Base-by-base conservation (phyloP, 2,797 vertebrate genomes). In the Acridotheres tristis region DNA sequence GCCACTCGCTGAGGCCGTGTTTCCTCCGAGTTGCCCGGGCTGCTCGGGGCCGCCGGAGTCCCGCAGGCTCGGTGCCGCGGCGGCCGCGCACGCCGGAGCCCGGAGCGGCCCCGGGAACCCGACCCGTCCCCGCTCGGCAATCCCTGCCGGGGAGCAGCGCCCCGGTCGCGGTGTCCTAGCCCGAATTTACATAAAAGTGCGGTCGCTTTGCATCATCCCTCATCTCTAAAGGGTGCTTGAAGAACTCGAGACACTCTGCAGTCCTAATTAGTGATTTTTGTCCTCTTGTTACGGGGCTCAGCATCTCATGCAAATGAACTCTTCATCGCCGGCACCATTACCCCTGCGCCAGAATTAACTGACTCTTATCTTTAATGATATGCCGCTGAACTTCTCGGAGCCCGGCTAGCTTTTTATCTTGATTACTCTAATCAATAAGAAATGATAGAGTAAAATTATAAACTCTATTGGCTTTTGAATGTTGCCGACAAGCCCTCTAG, bases 221-320 rank as follows among this genome's bases (percentile, higher is more conserved):
- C 97, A 97, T 97, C 97, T 98, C 98, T 93, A 97, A 98, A 98
- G 98, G 96, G 98, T 98, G 97, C 98, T 99, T 97, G 97, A 98
- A 92, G 96, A 98, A 98, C 98, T 97, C 97, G 97, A 97, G 98
- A 98, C 97, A 97, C 97, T 98, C 97, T 98, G 98, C 98, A 97
- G 96, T 97, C 97, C 98, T 98, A 99, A 99, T 99, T 99, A 99
- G 98, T 98, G 99, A 99, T 99, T 99, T 99, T 98, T 99, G 98
- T 99, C 98, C 98, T 98, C 98, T 98, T 98, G 97, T 98, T 98
- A 97, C 97, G 97, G 98, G 98, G 98, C 98, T 98, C 98, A 97
- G 98, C 98, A 98, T 98, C 98, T 98, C 98, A 99, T 99, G 98
- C 98, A 99, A 99, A 99, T 99, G 98, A 99, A 98, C 98, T 97